Evolutionary conservation across 2,888 invertebrate genomes (phyloP).

Genomic region (Heteropelma amictum): DNA sequence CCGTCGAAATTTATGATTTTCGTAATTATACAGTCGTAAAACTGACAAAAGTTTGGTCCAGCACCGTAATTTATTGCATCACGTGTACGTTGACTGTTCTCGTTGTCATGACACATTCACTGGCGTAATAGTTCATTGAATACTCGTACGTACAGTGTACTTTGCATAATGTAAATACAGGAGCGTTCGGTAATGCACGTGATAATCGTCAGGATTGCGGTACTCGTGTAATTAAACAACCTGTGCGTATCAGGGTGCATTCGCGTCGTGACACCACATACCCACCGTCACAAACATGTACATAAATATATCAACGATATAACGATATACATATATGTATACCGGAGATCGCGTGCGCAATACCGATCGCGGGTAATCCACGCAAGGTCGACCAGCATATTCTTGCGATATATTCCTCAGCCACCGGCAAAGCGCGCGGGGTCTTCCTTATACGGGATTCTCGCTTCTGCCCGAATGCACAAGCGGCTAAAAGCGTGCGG

Average conservation of each 20-base stretch:
- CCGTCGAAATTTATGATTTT: no score
- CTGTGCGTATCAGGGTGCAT: neutral
- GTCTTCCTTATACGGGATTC: slow-evolving; percentile 38
- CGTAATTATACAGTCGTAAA: no score
- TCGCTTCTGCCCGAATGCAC: neutral
- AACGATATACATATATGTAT: neutral
- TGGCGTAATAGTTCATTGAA: neutral
- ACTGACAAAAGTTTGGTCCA: no score
- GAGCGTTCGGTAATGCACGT: neutral
- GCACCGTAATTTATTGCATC: no score
- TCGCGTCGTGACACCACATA: no score
- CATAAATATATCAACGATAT: neutral
- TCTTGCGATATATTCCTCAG: slow-evolving; percentile 23
- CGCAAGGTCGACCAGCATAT: slow-evolving; percentile 46
- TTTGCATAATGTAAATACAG: neutral
- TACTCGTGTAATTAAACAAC: slow-evolving; percentile 10
- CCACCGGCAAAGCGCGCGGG: neutral
- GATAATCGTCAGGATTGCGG: slow-evolving; percentile 28
- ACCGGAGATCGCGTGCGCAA: slow-evolving; percentile 27
- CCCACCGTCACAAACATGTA: neutral
- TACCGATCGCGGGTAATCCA: slow-evolving; percentile 33
- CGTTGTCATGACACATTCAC: no score
- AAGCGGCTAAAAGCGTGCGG: no score
- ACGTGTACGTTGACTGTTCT: no score
- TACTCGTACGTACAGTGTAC: neutral